Percentiles rank a stretch among this genome's conserved stretches.
Evolutionary conservation across 2,113 vertebrate genomes (phyloP).

Genomic region (Orientallactaga bullata): DNA sequence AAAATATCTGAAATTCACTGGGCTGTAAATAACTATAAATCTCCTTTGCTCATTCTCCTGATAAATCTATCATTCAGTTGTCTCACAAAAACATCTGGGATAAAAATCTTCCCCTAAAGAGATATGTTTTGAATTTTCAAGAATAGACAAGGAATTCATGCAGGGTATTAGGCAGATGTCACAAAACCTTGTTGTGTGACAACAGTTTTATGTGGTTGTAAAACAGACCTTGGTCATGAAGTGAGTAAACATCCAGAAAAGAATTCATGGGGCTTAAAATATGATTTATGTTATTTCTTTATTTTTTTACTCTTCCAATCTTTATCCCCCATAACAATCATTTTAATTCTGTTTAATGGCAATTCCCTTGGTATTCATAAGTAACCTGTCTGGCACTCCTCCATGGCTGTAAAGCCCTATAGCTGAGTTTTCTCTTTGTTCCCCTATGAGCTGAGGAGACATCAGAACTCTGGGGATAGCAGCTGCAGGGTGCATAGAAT

Average conservation of each 20-base stretch:
- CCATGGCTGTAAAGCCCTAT: not conserved
- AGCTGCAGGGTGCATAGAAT: slow-evolving; percentile 20
- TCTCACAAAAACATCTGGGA: not conserved
- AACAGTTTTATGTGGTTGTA: not conserved
- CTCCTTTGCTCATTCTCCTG: not conserved
- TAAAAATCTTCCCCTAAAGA: not conserved
- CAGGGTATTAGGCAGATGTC: not conserved
- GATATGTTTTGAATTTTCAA: not conserved
- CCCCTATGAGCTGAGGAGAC: not conserved
- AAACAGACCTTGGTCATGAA: not conserved
- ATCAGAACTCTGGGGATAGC: not conserved
- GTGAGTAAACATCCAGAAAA: not conserved
- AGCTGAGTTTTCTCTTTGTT: slow-evolving; percentile 31
- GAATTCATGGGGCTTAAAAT: not conserved
- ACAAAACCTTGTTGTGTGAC: not conserved
- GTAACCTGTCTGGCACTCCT: not conserved
- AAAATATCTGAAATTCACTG: not conserved
- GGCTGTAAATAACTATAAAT: not conserved
- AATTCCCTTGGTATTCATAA: not conserved
- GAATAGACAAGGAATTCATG: not conserved
- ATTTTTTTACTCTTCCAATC: not conserved
- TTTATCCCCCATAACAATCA: not conserved
- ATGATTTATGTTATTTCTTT: not conserved
- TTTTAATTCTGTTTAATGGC: not conserved
- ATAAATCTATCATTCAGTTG: not conserved